Base-by-base conservation (phyloP, 2,888 invertebrate genomes). In the Cerastoderma edule region DNA sequence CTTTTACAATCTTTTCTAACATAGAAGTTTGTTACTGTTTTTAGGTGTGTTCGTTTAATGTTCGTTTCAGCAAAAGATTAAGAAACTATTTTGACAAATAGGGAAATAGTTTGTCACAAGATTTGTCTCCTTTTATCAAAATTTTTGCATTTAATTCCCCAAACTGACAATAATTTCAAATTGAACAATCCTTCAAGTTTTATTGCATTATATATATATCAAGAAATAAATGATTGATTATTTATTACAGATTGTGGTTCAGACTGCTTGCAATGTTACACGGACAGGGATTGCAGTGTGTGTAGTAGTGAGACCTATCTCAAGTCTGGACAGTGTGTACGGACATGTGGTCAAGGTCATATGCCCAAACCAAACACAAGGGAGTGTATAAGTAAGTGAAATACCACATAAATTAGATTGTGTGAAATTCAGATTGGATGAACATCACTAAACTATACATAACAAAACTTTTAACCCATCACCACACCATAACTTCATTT, bases 201-300 rank as follows among this genome's bases (percentile, higher is more conserved):
- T 3, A 33, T 32, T 60, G n/a, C 16, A 16, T 32, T 60, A 32
- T 27, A n/a, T n/a, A n/a, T n/a, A n/a, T n/a, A n/a, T n/a, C n/a
- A n/a, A n/a, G n/a, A n/a, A n/a, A n/a, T n/a, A n/a, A n/a, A n/a
- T n/a, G n/a, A n/a, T n/a, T n/a, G n/a, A n/a, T n/a, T n/a, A n/a
- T n/a, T n/a, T n/a, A n/a, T 80, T 79, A 2, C 79, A 89, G 89
- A 79, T 32, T 89, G 89, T 70, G 70, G 85, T 46, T 65, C 68
- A 8, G 64, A 85, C 46, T 89, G 89, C 67, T 75, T 89, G 48
- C 65, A 64, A 53, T 89, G 89, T 80, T 72, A 79, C 32, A 64
- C 75, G 32, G 72, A 28, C 6, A 72, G 71, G 32, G 79, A 80
- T n/a, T 89, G 89, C 75, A 74, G 75, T 39, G 72, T 83, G 16